A percentile compares a stretch with the other conserved stretches of the same genome.
phyloP scores from a whole-genome alignment of 2,888 invertebrate genomes.

The Polietes domitor region DNA sequence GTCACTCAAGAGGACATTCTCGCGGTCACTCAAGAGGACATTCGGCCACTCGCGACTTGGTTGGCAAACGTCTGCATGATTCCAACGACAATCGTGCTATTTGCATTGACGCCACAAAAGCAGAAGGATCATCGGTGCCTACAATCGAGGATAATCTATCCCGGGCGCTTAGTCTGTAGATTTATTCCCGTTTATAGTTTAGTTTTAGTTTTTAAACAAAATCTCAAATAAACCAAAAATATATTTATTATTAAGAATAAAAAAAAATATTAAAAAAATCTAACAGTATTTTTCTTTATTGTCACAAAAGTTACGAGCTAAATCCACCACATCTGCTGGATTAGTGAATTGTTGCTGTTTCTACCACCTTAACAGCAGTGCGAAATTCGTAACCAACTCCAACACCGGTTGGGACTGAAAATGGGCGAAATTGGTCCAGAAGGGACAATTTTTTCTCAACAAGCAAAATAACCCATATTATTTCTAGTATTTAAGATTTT shows the following conservation, averaged over 20 bases:
- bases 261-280: not conserved
- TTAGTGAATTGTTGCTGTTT: constrained; percentile 56
- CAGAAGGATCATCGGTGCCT: not conserved
- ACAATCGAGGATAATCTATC: constrained; percentile 48
- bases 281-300: not conserved
- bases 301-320: constrained; percentile 42
- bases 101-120: not conserved
- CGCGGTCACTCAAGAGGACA: constrained; percentile 54
- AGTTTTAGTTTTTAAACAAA: too few relatives aligned
- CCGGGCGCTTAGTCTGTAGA: constrained; percentile 55
- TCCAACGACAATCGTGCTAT: not conserved
- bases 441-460: too few relatives aligned
- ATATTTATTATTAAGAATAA: not conserved
- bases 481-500: too few relatives aligned
- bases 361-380: constrained; percentile 42
- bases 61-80: not conserved
- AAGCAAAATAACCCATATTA: too few relatives aligned
- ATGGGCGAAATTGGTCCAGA: too few relatives aligned
- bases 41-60: not conserved
- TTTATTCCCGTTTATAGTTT: not conserved
- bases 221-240: not conserved
- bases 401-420: too few relatives aligned
- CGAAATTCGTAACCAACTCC: constrained; percentile 46
- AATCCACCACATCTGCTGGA: constrained; percentile 43
- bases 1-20: constrained; percentile 41